Percentiles rank a stretch among this genome's conserved stretches.
These are phyloP conservation scores for Tragelaphus eurycerus DNA, from an alignment of 2,797 vertebrate genomes.

Conservation along the genomic window DNA sequence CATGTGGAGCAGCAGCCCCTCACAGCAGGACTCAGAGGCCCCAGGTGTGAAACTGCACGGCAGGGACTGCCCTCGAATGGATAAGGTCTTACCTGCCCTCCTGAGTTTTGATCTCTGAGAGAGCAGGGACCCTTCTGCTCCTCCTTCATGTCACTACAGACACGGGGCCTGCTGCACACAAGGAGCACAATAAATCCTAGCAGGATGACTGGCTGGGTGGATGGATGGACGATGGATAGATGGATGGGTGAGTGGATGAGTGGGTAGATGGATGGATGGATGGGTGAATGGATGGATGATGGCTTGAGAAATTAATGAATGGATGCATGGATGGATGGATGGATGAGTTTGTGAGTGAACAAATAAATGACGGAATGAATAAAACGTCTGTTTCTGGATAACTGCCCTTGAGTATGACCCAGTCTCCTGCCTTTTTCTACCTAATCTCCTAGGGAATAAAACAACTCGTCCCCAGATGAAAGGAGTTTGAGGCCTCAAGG, in stretches of 20 bases:
- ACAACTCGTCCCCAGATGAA: background rate
- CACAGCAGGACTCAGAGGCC: background rate
- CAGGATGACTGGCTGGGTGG: background rate
- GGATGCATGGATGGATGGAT: rapidly evolving
- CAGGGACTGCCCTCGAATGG: background rate
- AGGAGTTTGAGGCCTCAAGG: background rate
- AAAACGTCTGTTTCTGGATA: background rate
- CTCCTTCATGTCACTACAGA: background rate
- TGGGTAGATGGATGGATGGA: background rate
- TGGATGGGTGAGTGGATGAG: background rate
- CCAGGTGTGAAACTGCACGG: background rate
- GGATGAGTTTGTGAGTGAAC: background rate
- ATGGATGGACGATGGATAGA: background rate
- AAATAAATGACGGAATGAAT: background rate
- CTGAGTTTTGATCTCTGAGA: background rate
- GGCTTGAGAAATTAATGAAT: background rate
- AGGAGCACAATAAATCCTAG: background rate
- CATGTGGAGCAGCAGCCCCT: background rate
- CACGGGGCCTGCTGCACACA: background rate
- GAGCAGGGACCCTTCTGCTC: background rate
- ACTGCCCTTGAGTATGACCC: background rate
- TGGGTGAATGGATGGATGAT: background rate
- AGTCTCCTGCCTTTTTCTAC: background rate
- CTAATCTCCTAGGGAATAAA: background rate
- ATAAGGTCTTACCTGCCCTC: background rate